These are phyloP conservation scores for Lycodopsis pacificus DNA, from an alignment of 2,797 vertebrate genomes.

Conservation along the genomic window DNA sequence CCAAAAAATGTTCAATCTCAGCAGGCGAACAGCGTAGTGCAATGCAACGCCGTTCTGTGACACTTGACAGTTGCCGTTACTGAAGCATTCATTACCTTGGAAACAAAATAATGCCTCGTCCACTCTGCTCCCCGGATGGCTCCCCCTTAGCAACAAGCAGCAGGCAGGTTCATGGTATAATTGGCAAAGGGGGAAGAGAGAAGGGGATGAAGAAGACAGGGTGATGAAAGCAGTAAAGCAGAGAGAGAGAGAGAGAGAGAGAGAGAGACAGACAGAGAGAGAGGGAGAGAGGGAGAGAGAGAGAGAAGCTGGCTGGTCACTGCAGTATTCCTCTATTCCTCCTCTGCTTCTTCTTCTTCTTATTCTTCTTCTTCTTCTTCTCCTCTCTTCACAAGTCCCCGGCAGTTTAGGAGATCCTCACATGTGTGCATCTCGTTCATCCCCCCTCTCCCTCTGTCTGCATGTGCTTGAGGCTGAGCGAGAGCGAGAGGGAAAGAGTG, in stretches of 20 bases:
- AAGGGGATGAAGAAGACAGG: constrained; percentile 59
- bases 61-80: constrained; percentile 65
- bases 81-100: constrained; percentile 87
- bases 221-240: constrained; percentile 60
- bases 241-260: constrained; percentile 47
- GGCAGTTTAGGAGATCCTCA: constrained; percentile 79
- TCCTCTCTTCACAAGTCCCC: constrained; percentile 67
- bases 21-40: constrained; percentile 40
- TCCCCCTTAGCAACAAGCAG: constrained; percentile 85
- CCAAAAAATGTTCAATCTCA: constrained; percentile 33
- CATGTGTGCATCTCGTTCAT: constrained; percentile 74
- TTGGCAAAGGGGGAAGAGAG: constrained; percentile 65
- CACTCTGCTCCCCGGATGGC: constrained; percentile 77
- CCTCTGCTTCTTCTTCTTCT: constrained; percentile 57
- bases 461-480: constrained; percentile 64
- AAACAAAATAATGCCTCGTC: constrained; percentile 82
- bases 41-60: constrained; percentile 66
- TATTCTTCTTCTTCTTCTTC: no score
- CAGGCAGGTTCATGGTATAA: constrained; percentile 83
- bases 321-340: constrained; percentile 76
- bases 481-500: constrained; percentile 54
- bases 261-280: constrained; percentile 24
- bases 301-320: constrained; percentile 64
- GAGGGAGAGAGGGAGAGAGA: constrained; percentile 43
- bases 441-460: constrained; percentile 70